phyloP scores from a whole-genome alignment of 2,113 vertebrate species.

The Pungitius pungitius region DNA sequence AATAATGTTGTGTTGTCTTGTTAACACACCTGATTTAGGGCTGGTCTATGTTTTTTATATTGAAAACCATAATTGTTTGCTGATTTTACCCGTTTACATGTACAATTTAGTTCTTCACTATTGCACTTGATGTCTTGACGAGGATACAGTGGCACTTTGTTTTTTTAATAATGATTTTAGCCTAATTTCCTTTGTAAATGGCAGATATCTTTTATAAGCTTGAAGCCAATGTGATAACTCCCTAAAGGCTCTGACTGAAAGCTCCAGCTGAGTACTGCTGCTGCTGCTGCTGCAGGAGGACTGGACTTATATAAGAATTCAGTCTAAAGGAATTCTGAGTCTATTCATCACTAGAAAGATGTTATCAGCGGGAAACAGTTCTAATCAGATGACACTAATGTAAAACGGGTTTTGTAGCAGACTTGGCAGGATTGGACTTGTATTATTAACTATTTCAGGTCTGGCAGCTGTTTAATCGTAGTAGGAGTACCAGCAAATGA shows the following conservation, averaged over 20 bases:
- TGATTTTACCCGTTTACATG: slow-evolving; percentile 12
- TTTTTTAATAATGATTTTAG: neutral
- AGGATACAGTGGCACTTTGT: neutral
- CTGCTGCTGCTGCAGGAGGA: no score
- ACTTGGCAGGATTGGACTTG: neutral
- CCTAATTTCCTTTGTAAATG: neutral
- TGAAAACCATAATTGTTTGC: neutral
- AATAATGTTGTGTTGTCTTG: neutral
- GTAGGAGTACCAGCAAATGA: neutral
- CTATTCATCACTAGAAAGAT: no score
- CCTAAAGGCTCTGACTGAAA: no score
- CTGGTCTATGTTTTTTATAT: neutral
- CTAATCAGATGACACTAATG: neutral
- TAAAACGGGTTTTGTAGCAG: neutral
- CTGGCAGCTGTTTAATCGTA: neutral
- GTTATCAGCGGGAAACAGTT: neutral
- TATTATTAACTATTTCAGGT: neutral
- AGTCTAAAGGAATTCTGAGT: no score
- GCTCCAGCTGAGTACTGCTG: no score
- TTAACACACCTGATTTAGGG: slow-evolving; percentile 9
- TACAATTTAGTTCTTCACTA: neutral
- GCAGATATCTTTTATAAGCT: neutral
- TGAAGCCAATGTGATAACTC: neutral
- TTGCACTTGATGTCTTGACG: neutral
- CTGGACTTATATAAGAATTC: no score